Evolutionary conservation across 2,888 invertebrate genomes (phyloP).

Genomic region (Pherbina coryleti): DNA sequence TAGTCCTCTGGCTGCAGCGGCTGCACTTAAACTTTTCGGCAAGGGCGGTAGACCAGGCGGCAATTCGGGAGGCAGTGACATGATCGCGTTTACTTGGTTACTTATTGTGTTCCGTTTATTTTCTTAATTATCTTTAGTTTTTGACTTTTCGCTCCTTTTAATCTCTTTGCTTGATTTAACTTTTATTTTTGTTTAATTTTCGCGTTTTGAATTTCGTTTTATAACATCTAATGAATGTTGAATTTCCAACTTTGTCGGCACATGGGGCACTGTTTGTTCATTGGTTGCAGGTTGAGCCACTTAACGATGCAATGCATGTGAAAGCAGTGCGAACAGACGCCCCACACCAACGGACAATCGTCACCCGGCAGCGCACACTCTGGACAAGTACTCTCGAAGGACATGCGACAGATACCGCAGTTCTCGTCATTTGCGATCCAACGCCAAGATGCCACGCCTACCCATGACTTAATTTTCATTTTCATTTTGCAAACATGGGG

Average conservation of each 20-base stretch:
- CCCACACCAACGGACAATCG: constrained; percentile 98
- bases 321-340: constrained; percentile 98
- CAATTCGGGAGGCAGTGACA: constrained; percentile 71
- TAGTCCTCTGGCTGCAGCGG: constrained; percentile 65
- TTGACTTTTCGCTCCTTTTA: background rate
- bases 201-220: constrained; percentile 32
- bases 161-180: constrained; percentile 32
- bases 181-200: constrained; percentile 37
- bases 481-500: constrained; percentile 62
- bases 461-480: constrained; percentile 76
- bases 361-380: constrained; percentile 98
- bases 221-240: constrained; percentile 77
- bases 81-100: constrained; percentile 18
- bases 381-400: constrained; percentile 98
- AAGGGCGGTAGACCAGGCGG: constrained; percentile 82
- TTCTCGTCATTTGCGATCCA: constrained; percentile 99
- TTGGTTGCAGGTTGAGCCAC: constrained; percentile 95
- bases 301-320: constrained; percentile 99
- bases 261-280: constrained; percentile 93
- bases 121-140: background rate
- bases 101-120: background rate
- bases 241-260: constrained; percentile 99
- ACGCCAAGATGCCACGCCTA: constrained; percentile 97
- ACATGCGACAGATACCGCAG: constrained; percentile 98
- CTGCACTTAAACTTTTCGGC: constrained; percentile 88